Conservation (phyloP, 1,140 invertebrate species). For the Drosophila murphyi region DNA sequence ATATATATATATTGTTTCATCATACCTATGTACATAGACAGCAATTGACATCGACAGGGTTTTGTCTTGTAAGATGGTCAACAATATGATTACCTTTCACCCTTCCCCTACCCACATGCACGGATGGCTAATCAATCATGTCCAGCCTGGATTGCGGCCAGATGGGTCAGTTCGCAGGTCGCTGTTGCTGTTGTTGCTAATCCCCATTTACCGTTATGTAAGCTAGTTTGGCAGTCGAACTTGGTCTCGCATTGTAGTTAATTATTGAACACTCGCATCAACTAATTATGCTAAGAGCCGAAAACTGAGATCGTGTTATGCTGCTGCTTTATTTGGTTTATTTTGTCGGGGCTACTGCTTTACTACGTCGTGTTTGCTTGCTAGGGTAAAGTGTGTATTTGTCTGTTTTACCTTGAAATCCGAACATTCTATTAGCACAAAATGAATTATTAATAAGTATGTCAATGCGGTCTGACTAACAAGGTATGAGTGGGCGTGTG, state of each 20-base stretch:
- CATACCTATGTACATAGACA: not conserved
- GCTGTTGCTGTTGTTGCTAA: slow-evolving; percentile 16
- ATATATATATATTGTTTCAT: not conserved
- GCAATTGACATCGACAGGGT: slow-evolving; percentile 25
- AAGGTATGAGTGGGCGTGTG: slow-evolving; percentile 33
- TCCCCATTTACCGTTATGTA: slow-evolving; percentile 24
- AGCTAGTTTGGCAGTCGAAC: slow-evolving; percentile 20
- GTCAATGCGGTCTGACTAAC: slow-evolving; percentile 62
- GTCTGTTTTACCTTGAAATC: slow-evolving; percentile 40
- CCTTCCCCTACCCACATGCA: not conserved
- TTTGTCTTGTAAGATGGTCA: slow-evolving; percentile 8
- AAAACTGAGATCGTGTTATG: not conserved
- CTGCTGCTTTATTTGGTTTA: slow-evolving; percentile 19
- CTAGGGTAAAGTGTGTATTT: slow-evolving; percentile 28
- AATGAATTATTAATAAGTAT: slow-evolving; percentile 78
- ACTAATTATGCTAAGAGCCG: slow-evolving; percentile 71
- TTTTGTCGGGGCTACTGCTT: slow-evolving; percentile 1
- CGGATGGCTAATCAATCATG: slow-evolving; percentile 51
- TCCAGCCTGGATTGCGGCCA: slow-evolving; percentile 1
- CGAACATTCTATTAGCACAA: slow-evolving; percentile 68
- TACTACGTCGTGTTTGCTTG: slow-evolving; percentile 12
- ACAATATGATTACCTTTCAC: slow-evolving; percentile 12
- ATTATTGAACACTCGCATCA: slow-evolving; percentile 67
- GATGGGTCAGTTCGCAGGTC: slow-evolving; percentile 32
- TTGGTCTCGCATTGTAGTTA: slow-evolving; percentile 44